Percentiles rank a stretch among this genome's conserved stretches.
Evolutionary conservation across 2,113 vertebrate genomes (phyloP).

Genomic region (Pedetes capensis): DNA sequence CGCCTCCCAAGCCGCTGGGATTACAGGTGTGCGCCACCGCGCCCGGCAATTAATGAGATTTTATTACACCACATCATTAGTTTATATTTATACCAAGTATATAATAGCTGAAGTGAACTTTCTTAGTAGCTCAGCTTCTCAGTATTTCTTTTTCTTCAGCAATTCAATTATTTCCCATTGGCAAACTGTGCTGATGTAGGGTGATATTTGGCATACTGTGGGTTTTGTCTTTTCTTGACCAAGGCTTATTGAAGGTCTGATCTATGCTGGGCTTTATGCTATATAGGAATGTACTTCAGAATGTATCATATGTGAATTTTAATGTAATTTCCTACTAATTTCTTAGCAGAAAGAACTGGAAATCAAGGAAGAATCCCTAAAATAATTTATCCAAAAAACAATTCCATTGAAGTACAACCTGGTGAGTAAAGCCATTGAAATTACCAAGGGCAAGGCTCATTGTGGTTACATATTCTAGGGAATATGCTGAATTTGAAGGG

Average conservation of each 20-base stretch:
- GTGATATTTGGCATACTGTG: background rate
- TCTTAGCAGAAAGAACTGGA: constrained; percentile 41
- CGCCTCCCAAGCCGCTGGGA: too few relatives aligned
- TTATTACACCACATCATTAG: background rate
- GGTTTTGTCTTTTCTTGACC: background rate
- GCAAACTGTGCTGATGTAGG: background rate
- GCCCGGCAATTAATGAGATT: background rate
- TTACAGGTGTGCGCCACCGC: too few relatives aligned
- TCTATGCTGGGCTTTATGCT: background rate
- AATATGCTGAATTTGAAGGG: background rate
- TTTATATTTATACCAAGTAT: background rate
- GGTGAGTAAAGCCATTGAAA: constrained; percentile 84
- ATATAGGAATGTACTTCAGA: background rate
- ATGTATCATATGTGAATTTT: background rate
- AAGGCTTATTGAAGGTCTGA: background rate
- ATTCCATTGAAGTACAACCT: constrained; percentile 83
- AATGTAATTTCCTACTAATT: constrained; percentile 37
- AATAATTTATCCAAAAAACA: constrained; percentile 86
- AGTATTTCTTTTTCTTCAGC: background rate
- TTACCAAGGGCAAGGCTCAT: background rate
- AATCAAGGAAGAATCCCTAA: constrained; percentile 75
- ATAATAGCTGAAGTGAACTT: background rate
- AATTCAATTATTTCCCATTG: background rate
- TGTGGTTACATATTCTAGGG: too few relatives aligned
- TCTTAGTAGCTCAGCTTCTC: background rate